Percentiles rank a stretch among this genome's conserved stretches.
These are phyloP conservation scores for Tachina lurida DNA, from an alignment of 2,888 invertebrate species.

Conservation along the genomic window DNA sequence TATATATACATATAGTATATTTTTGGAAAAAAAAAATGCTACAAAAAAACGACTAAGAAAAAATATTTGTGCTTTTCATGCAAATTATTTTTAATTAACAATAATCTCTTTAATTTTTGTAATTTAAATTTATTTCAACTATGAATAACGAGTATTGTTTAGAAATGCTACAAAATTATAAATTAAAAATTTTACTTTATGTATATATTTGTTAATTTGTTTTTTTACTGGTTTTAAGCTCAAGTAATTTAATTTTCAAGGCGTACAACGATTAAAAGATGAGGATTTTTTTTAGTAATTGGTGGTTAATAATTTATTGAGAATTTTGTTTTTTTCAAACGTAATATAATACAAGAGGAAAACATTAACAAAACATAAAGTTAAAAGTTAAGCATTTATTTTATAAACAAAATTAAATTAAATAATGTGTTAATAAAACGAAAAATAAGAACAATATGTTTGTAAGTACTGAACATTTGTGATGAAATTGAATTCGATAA, in stretches of 20 bases:
- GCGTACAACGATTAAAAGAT: conserved; percentile 41
- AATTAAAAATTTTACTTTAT: conserved; percentile 30
- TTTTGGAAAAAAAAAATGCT: conserved; percentile 38
- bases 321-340: conserved; percentile 54
- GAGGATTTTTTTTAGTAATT: conserved; percentile 15
- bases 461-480: conserved; percentile 51
- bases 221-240: conserved; percentile 31
- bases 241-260: conserved; percentile 40
- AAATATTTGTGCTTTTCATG: conserved; percentile 78
- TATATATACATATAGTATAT: neutral
- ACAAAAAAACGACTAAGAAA: conserved; percentile 40
- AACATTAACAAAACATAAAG: conserved; percentile 74
- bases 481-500: conserved; percentile 56
- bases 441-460: conserved; percentile 1
- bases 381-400: conserved; percentile 73
- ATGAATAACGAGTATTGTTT: conserved; percentile 50
- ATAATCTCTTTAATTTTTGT: conserved; percentile 53
- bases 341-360: conserved; percentile 55
- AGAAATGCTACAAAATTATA: conserved; percentile 59
- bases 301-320: neutral
- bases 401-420: conserved; percentile 73
- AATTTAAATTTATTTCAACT: conserved; percentile 57
- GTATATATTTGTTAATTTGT: neutral
- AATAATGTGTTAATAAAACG: conserved; percentile 16
- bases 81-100: conserved; percentile 74